Percentiles rank a stretch among this genome's conserved stretches.
Evolutionary conservation across 2,797 vertebrate genomes (phyloP).

Genomic region (Catharus ustulatus): DNA sequence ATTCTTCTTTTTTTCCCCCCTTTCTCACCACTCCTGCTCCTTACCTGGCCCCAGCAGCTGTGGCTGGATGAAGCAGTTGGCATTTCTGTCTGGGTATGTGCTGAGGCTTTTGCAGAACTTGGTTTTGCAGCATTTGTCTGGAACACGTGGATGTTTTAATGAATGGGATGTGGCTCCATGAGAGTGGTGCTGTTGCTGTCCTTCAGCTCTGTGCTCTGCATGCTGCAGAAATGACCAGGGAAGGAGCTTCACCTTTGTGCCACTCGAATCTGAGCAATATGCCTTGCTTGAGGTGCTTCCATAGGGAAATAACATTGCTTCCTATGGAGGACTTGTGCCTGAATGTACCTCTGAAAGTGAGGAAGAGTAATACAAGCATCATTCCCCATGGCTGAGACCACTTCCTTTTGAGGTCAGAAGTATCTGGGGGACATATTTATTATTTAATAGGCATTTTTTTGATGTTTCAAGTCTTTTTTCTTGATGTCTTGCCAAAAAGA

Average conservation of each 20-base stretch:
- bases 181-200: background rate
- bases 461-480: background rate
- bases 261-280: background rate
- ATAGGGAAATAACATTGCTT: fast-evolving
- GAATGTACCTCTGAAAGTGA: background rate
- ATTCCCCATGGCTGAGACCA: background rate
- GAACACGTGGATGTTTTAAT: background rate
- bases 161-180: background rate
- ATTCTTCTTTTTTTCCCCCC: background rate
- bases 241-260: background rate
- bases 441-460: background rate
- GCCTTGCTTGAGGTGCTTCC: background rate
- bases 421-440: background rate
- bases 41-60: background rate
- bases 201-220: background rate
- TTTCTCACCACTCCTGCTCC: background rate
- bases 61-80: background rate
- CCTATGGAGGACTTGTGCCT: fast-evolving
- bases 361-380: background rate
- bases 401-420: background rate
- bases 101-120: background rate
- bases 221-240: background rate
- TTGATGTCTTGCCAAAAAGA: background rate
- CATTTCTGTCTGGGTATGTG: background rate
- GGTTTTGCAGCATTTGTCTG: background rate